Conservation (phyloP, 1,140 invertebrate species). For the Globodera ellingtonae region DNA sequence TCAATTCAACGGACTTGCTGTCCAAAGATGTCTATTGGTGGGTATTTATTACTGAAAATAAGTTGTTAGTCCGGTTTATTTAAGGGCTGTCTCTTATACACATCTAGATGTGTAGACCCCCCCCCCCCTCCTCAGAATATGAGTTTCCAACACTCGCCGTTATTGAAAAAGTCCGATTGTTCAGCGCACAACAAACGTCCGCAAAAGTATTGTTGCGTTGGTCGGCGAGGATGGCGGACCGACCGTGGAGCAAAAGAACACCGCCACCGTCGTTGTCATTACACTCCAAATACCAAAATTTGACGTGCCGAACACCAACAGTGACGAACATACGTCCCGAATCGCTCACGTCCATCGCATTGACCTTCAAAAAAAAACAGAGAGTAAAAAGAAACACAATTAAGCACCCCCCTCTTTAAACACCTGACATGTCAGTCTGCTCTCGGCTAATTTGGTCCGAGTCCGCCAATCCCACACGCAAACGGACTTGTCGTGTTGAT, state of each 20-base stretch:
- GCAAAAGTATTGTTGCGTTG: conserved; percentile 59
- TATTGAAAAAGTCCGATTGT: conserved; percentile 54
- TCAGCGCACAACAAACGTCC: conserved; percentile 54
- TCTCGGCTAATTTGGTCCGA: conserved; percentile 51
- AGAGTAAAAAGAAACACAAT: not conserved
- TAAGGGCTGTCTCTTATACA: too few species aligned
- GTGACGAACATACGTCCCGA: conserved; percentile 55
- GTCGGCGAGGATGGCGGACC: conserved; percentile 56
- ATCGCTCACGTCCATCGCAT: conserved; percentile 54
- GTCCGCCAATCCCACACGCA: conserved; percentile 55
- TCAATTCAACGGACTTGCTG: too few species aligned
- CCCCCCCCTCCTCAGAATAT: too few species aligned
- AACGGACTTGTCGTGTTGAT: conserved; percentile 56
- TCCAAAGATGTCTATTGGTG: too few species aligned
- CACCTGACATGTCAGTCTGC: conserved; percentile 52
- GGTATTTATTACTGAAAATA: too few species aligned
- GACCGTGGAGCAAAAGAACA: conserved; percentile 45
- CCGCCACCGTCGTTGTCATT: conserved; percentile 13
- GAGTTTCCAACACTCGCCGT: conserved; percentile 22
- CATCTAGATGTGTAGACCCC: too few species aligned
- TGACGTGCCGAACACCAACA: conserved; percentile 53
- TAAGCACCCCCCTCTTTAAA: not conserved
- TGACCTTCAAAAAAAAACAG: conserved; percentile 35
- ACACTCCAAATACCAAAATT: conserved; percentile 55
- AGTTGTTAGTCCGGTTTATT: too few species aligned